Conservation (phyloP, 35 echinoderm and acorn worm species). For the Ptychodera flava region DNA sequence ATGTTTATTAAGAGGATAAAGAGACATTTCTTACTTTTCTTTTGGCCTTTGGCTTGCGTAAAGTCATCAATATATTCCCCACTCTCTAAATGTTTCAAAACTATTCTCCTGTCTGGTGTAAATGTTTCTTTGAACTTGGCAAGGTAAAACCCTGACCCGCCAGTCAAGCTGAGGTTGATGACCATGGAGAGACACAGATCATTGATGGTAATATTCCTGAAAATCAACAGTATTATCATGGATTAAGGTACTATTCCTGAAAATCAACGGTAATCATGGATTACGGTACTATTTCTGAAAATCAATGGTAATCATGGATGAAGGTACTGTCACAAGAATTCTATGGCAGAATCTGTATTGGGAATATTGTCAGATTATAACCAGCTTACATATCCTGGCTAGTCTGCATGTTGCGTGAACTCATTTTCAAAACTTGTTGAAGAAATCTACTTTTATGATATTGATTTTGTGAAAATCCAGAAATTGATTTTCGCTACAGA, state of each 20-base stretch:
- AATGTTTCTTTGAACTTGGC: constrained; percentile 54
- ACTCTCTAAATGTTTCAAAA: constrained; percentile 61
- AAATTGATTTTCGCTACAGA: too few species aligned
- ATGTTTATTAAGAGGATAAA: too few species aligned
- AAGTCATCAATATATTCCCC: constrained; percentile 94
- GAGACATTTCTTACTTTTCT: constrained; percentile 73
- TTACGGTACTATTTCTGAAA: too few species aligned
- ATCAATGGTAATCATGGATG: not conserved
- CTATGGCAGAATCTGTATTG: too few species aligned
- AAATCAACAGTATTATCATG: not conserved
- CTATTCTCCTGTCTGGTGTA: constrained; percentile 66
- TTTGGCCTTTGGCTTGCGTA: constrained; percentile 72
- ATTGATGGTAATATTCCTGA: constrained; percentile 60
- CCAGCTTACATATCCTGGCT: too few species aligned
- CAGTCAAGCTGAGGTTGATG: constrained; percentile 80
- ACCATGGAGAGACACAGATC: constrained; percentile 80
- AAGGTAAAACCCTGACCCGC: constrained; percentile 85
- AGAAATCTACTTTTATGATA: too few species aligned
- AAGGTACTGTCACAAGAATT: too few species aligned
- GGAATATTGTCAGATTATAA: too few species aligned
- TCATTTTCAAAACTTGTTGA: too few species aligned
- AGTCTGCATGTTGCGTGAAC: too few species aligned
- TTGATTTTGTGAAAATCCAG: too few species aligned
- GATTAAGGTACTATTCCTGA: not conserved
- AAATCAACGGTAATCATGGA: too few species aligned